phyloP scores from a whole-genome alignment of 2,113 vertebrate species.

The Oreochromis spilurus region DNA sequence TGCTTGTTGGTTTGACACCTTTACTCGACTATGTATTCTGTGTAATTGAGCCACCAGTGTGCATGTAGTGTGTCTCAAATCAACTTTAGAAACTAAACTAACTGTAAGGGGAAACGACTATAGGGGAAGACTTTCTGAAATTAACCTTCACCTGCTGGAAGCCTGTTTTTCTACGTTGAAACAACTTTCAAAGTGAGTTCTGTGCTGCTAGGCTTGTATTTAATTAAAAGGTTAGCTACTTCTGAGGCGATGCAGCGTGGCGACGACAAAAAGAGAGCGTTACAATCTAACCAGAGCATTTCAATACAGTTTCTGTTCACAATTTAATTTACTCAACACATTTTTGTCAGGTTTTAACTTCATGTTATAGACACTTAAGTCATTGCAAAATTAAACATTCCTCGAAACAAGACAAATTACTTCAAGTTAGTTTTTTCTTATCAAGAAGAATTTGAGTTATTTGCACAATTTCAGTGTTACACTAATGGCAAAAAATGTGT shows the following conservation, averaged over 20 bases:
- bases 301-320: background rate
- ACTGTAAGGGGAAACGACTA: rapidly evolving
- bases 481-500: background rate
- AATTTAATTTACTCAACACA: background rate
- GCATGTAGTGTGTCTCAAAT: background rate
- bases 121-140: background rate
- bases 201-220: background rate
- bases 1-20: background rate
- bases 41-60: background rate
- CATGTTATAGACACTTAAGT: background rate
- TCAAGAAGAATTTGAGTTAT: background rate
- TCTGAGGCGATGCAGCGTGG: background rate
- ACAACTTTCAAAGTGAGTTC: background rate
- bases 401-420: background rate
- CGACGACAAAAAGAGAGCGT: background rate
- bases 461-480: background rate
- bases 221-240: background rate
- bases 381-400: background rate
- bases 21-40: rapidly evolving
- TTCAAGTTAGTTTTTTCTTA: background rate
- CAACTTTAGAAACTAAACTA: background rate
- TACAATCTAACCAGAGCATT: background rate
- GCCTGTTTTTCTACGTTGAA: background rate
- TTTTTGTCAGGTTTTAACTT: background rate
- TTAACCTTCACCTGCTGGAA: background rate